Base-by-base conservation (phyloP, 2,888 invertebrate species). In the Polietes domitor region DNA sequence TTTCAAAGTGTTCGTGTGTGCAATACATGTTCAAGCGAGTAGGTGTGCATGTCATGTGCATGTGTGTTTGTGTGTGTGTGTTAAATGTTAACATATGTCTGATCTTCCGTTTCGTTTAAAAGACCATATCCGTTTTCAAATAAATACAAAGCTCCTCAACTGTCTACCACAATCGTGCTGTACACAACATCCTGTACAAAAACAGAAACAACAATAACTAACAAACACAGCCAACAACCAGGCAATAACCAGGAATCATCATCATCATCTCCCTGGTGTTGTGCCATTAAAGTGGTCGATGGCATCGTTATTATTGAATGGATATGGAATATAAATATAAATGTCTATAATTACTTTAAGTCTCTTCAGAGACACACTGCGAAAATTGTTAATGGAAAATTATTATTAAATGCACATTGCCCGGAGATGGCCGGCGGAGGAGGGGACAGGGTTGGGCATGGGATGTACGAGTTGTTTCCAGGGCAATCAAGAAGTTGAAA, bases 51-150 rank as follows among this genome's bases (percentile, higher is more conserved):
- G n/a, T 26, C 41, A 26, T 17, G 12, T 55, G 32, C 68, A 12
- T 73, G 65, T 79, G 12, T 32, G 12, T 74, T 12, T 43, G 41
- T 72, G 15, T 32, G 9, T 15, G 21, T 58, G 41, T 50, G 65
- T 63, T 28, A 32, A 28, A 65, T 53, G 55, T 71, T 82, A 74
- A 75, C 73, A 80, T 85, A 58, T 82, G 68, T 80, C 76, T 81
- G 76, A 78, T 76, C 81, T 78, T 84, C 84, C 81, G 84, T 79
- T 84, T 81, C 72, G 76, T 78, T 81, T 78, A 24, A 81, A 84
- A 84, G 58, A 78, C 78, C 72, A 79, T 72, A 81, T 84, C 84
- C 84, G 84, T 68, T 81, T 55, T 75, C 53, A 77, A 73, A 74
- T 47, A 76, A 81, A 65, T 43, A 80, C 53, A 78, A 58, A 32